Evolutionary conservation across 2,888 invertebrate genomes (phyloP).

Genomic region (Hartigia nigra): DNA sequence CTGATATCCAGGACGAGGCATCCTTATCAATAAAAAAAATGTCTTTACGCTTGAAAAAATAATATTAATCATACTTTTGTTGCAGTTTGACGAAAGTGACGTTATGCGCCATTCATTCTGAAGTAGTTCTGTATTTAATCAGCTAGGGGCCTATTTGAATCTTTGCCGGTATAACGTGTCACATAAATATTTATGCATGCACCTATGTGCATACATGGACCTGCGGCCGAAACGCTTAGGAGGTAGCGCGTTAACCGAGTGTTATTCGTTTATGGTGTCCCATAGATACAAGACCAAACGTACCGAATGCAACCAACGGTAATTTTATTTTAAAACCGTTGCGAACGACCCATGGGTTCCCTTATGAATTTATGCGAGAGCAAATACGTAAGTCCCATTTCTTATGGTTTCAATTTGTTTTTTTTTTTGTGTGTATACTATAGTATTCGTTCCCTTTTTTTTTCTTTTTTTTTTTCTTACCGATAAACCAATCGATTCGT

Average conservation of each 20-base stretch:
- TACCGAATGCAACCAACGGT: neutral
- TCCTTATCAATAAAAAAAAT: neutral
- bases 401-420: neutral
- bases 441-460: neutral
- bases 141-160: neutral
- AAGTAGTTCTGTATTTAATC: slow-evolving; percentile 35
- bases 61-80: neutral
- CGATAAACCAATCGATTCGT: neutral
- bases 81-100: slow-evolving; percentile 11
- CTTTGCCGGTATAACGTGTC: neutral
- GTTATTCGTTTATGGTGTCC: neutral
- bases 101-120: slow-evolving; percentile 32
- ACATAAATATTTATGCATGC: neutral
- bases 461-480: neutral
- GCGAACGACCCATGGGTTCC: neutral
- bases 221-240: neutral
- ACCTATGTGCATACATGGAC: neutral
- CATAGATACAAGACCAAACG: neutral
- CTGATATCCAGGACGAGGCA: neutral
- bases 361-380: neutral
- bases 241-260: neutral
- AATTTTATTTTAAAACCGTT: neutral
- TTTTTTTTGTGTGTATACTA: neutral
- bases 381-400: neutral
- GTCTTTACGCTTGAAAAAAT: neutral